Evolutionary conservation across 1,140 invertebrate genomes (phyloP), one percentile per base, ranked within the genome.

Genomic region (Armadillidium nasatum): DNA sequence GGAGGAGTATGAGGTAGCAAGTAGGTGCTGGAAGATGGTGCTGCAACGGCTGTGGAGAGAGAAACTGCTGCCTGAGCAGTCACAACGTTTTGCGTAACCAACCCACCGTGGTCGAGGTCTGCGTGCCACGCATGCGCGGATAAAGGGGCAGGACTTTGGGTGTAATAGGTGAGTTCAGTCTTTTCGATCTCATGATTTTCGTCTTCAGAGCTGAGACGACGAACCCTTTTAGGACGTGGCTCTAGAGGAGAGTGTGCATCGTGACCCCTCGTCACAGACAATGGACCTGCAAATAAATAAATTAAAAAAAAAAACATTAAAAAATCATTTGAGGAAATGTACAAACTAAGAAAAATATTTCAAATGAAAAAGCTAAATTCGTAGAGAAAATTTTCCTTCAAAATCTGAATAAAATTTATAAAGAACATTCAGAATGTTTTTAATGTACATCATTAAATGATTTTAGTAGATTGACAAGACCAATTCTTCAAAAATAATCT

Each of bases 1-100:
- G 90, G 88, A 78, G 88, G 89, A 75, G 87, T 80, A 88, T 87
- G 82, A 87, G 89, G 84, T 90, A 89, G 84, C 69, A 78, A 75
- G 71, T 77, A 76, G 81, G 77, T 79, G 76, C 76, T 79, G 72
- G 88, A 89, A 74, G 90, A 89, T 54, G 89, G 88, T 73, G 90
- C 89, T 74, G 90, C 88, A 69, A 89, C 89, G 76, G 91, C 85
- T 50, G 72, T 67, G 71, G 76, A 46, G 22, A 75, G 71, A 10
- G 76, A 67, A 19, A 67, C 72, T 72, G 75, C 54, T 23, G 70
- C 19, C 50, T 60, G 50, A 23, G 43, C 33, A 22, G 23, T 60
- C 50, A 60, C 50, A 60, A 60, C 50, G 50, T 60, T 60, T 15
- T 1, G 50, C 50, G 50, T 33, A 72, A 54, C 78, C 67, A 77